A percentile compares a stretch with the other conserved stretches of the same genome.
These are phyloP conservation scores for Drosophila punjabiensis DNA, from an alignment of 1,140 invertebrate species.

Conservation along the genomic window DNA sequence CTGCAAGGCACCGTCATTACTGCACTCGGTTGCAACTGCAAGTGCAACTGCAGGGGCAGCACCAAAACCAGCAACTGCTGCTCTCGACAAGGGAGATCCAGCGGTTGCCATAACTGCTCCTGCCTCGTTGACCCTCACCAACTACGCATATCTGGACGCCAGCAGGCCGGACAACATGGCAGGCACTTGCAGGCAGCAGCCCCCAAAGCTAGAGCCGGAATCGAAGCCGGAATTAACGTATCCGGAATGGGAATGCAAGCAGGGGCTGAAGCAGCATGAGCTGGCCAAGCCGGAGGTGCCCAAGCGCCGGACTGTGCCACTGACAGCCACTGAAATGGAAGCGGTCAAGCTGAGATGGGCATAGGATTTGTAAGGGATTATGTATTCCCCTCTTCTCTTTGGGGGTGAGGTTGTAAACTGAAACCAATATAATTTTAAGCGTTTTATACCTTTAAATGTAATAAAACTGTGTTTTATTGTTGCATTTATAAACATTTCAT, in stretches of 20 bases:
- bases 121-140: constrained; percentile 28
- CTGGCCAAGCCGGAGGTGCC: constrained; percentile 5
- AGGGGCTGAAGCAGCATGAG: neutral
- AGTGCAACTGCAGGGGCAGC: neutral
- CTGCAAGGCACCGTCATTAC: constrained; percentile 42
- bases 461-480: neutral
- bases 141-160: constrained; percentile 59
- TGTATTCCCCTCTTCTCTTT: neutral
- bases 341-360: neutral
- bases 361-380: neutral
- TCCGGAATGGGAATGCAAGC: constrained; percentile 10
- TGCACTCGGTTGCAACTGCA: constrained; percentile 7
- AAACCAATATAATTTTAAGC: neutral
- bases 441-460: neutral
- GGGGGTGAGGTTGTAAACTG: neutral
- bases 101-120: neutral
- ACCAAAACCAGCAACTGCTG: constrained; percentile 8
- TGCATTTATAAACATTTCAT: neutral
- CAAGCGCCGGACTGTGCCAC: constrained; percentile 15
- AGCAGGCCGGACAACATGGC: constrained; percentile 18
- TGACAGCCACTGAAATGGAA: constrained; percentile 11
- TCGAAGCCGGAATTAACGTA: constrained; percentile 24
- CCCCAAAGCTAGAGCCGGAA: constrained; percentile 4
- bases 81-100: constrained; percentile 2
- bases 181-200: constrained; percentile 17